Conservation (phyloP, 2,888 invertebrate species). For the Sussaba pulchella region DNA sequence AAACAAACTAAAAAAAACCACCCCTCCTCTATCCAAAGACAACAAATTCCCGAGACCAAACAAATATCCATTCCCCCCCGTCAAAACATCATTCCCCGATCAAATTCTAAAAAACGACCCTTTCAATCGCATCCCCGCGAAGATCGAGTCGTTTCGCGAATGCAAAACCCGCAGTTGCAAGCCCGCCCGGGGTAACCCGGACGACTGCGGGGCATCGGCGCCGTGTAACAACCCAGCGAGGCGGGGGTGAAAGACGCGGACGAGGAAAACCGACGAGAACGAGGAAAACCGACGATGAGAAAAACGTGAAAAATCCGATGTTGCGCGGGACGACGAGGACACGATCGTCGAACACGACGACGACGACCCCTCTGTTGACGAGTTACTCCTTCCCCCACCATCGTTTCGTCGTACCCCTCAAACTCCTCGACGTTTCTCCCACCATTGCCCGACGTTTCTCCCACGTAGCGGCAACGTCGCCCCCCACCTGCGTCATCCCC, state of each 20-base stretch:
- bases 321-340: slow-evolving; percentile 58
- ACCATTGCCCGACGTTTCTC: slow-evolving; percentile 47
- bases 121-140: not conserved
- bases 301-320: slow-evolving; percentile 34
- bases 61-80: too few relatives aligned
- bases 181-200: not conserved
- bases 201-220: too few relatives aligned
- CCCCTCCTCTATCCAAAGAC: too few relatives aligned
- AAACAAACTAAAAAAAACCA: too few relatives aligned
- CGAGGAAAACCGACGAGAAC: slow-evolving; percentile 24
- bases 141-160: slow-evolving; percentile 17
- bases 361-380: slow-evolving; percentile 38
- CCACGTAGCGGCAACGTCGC: slow-evolving; percentile 12
- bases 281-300: slow-evolving; percentile 8
- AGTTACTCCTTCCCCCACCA: slow-evolving; percentile 51
- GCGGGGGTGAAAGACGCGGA: not conserved
- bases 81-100: too few relatives aligned
- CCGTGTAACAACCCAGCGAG: too few relatives aligned
- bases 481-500: too few relatives aligned
- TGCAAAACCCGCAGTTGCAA: too few relatives aligned
- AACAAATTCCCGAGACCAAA: too few relatives aligned
- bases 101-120: too few relatives aligned
- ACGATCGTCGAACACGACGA: not conserved
- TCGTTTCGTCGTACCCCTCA: slow-evolving; percentile 53
- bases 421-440: slow-evolving; percentile 42